Percentiles rank a stretch among this genome's conserved stretches.
Evolutionary conservation across 2,113 vertebrate species (phyloP).

Genomic region (Actenoides hombroni): DNA sequence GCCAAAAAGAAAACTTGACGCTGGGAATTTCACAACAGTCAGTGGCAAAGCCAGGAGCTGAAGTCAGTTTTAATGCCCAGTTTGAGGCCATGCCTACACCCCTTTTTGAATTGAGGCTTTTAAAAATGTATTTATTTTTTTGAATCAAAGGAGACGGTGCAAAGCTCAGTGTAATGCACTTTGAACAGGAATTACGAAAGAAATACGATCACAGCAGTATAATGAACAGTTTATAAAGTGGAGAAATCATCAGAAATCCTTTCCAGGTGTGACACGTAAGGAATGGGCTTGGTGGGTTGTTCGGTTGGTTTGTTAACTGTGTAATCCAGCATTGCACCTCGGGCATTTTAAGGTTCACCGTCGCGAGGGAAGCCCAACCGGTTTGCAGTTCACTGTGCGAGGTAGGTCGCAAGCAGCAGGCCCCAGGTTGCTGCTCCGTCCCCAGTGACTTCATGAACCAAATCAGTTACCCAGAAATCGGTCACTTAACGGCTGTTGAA

Average conservation of each 20-base stretch:
- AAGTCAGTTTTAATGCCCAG: background rate
- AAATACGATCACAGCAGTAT: background rate
- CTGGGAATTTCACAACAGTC: background rate
- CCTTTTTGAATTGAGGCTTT: background rate
- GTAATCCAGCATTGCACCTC: background rate
- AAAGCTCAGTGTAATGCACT: background rate
- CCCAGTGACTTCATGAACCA: background rate
- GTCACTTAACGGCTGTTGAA: rapidly evolving
- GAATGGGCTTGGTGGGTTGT: background rate
- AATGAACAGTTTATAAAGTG: background rate
- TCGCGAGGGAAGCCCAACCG: background rate
- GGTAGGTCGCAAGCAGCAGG: background rate
- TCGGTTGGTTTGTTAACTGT: too few species aligned
- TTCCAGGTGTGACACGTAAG: background rate
- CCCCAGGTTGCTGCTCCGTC: background rate
- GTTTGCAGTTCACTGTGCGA: background rate
- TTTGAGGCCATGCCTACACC: background rate
- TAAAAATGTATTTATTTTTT: background rate
- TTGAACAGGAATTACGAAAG: background rate
- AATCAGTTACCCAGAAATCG: background rate
- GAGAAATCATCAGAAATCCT: background rate
- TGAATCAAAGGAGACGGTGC: background rate
- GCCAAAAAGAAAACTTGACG: background rate
- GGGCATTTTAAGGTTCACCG: background rate
- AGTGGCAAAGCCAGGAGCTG: background rate